Evolutionary conservation across 2,113 vertebrate species (phyloP), one percentile per base, ranked within the genome.

Genomic region (Carassius auratus): DNA sequence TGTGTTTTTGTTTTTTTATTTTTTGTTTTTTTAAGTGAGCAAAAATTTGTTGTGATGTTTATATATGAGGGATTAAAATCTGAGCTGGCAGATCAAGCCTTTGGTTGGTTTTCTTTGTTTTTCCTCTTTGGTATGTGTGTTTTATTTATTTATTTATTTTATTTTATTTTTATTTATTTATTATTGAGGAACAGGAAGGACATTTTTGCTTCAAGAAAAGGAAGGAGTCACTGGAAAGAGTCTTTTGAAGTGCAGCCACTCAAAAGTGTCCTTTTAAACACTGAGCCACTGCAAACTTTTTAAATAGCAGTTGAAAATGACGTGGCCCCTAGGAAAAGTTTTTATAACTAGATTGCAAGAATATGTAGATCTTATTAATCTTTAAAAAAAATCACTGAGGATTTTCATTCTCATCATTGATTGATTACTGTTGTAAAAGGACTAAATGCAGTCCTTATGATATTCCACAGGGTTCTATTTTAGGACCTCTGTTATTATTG

Each of bases 31-130:
- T 38, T 52, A 69, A 19, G 19, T 85, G 79, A 5, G 38, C 75
- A 76, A 42, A 19, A 30, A 19, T 57, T 5, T 26, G n/a, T 52
- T 55, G 26, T 84, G 15, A 50, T 64, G 30, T 45, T 74, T 50
- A 21, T 75, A 10, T 50, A 59, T 71, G 38, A 45, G 19, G 10
- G 21, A 84, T 55, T 85, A 80, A 81, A 81, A 55, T 81, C 61
- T 52, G 38, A 42, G 38, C 38, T 8, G 80, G 30, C 42, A 17
- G 42, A 48, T 48, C 8, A 81, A 30, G 8, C 9, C 14, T 62
- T 48, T 61, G 42, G 4, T 0, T 26, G 2, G 10, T 52, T 48
- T 76, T 17, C 8, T 55, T 76, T 42, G 5, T 61, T 33, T 26
- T 30, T 26, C 13, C 6, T 0, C 23, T 36, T 33, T 36, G 52